Evolutionary conservation across 2,888 invertebrate genomes (phyloP).

Genomic region (Melanotus villosus): DNA sequence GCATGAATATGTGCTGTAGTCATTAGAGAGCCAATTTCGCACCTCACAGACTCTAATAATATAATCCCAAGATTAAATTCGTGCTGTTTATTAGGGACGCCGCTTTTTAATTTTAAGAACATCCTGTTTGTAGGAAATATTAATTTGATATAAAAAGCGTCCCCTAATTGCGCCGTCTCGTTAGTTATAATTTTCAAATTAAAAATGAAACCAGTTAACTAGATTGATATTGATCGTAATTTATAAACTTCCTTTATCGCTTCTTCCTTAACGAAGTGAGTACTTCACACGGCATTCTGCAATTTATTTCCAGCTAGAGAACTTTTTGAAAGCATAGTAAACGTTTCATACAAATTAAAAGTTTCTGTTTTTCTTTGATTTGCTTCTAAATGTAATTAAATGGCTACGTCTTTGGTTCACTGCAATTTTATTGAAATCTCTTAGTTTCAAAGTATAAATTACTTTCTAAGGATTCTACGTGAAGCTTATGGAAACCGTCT

Average conservation of each 20-base stretch:
- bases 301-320: conserved; percentile 46
- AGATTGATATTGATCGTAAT: conserved; percentile 44
- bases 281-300: conserved; percentile 44
- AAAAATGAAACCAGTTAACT: conserved; percentile 34
- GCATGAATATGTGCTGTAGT: conserved; percentile 50
- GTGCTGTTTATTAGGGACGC: conserved; percentile 37
- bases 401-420: too few relatives aligned
- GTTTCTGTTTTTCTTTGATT: conserved; percentile 48
- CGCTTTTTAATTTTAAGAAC: conserved; percentile 40
- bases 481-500: too few relatives aligned
- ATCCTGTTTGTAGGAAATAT: conserved; percentile 14
- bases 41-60: conserved; percentile 63
- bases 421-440: too few relatives aligned
- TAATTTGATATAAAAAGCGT: conserved; percentile 19
- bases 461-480: too few relatives aligned
- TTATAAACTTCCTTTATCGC: conserved; percentile 28
- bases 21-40: conserved; percentile 64
- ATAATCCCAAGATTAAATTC: conserved; percentile 56
- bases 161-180: conserved; percentile 20
- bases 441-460: too few relatives aligned
- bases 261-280: conserved; percentile 23
- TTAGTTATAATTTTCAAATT: conserved; percentile 30
- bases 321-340: conserved; percentile 47
- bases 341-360: conserved; percentile 51
- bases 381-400: conserved; percentile 30